These are phyloP conservation scores for Apteryx owenii DNA, from an alignment of 2,113 vertebrate genomes.

Conservation along the genomic window DNA sequence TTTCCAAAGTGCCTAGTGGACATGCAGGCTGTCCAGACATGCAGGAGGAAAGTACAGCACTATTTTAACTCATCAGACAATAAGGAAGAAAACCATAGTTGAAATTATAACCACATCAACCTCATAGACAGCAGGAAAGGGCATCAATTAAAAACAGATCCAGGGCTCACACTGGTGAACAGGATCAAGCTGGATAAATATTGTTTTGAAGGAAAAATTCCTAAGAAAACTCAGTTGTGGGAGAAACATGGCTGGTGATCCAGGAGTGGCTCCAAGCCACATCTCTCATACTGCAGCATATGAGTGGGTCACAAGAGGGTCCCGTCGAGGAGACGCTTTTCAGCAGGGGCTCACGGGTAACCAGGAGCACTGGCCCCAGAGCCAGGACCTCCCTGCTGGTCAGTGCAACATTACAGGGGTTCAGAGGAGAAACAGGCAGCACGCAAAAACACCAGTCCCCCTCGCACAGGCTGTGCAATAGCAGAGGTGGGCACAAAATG, in stretches of 20 bases:
- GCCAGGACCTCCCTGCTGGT: neutral
- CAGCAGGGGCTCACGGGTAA: too few relatives aligned
- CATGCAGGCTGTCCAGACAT: neutral
- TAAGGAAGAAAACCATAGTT: neutral
- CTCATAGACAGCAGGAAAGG: fast-evolving
- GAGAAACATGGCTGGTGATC: neutral
- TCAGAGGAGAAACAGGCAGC: neutral
- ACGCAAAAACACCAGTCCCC: neutral
- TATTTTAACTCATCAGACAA: neutral
- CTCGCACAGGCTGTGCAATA: neutral
- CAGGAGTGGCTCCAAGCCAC: neutral
- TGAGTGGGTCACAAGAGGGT: neutral
- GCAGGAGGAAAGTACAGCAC: neutral
- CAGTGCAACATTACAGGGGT: neutral
- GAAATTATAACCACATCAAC: neutral
- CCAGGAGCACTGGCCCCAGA: too few relatives aligned
- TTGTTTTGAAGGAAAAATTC: neutral
- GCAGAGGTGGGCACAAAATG: neutral
- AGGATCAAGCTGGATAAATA: fast-evolving
- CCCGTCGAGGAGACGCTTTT: neutral
- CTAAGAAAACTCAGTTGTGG: fast-evolving
- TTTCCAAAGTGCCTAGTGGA: neutral
- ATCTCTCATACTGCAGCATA: fast-evolving
- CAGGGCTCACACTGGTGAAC: neutral
- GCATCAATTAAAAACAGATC: neutral